Conservation (phyloP, 2,113 vertebrate species). For the Antechinus stuartii region DNA sequence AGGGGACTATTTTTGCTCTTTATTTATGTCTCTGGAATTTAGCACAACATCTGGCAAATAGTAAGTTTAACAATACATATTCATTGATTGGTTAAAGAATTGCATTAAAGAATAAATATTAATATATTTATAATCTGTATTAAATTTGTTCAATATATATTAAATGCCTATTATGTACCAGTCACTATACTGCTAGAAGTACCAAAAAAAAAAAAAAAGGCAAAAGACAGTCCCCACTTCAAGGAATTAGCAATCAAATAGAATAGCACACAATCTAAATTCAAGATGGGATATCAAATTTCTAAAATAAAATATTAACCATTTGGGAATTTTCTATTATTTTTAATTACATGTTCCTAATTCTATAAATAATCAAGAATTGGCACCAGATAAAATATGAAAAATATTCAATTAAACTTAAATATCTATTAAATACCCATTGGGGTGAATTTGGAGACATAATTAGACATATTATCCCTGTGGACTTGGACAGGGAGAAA, state of each 20-base stretch:
- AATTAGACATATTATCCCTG: background rate
- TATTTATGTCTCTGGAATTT: background rate
- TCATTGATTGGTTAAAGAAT: background rate
- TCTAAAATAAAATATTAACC: slow-evolving; percentile 29
- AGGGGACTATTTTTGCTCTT: background rate
- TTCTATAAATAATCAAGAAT: slow-evolving; percentile 26
- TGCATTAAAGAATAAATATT: background rate
- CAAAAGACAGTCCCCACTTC: background rate
- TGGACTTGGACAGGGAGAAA: background rate
- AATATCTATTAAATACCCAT: background rate
- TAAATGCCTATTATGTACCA: background rate
- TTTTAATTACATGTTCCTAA: background rate
- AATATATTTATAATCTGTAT: background rate
- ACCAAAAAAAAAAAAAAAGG: background rate
- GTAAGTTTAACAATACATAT: background rate
- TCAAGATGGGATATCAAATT: background rate
- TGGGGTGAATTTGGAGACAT: background rate
- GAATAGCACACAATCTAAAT: background rate
- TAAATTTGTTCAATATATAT: background rate
- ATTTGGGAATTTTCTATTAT: slow-evolving; percentile 10
- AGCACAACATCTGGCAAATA: background rate
- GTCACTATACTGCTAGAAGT: background rate
- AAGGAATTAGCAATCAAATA: background rate
- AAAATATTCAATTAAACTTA: background rate
- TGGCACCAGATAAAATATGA: background rate